These are phyloP conservation scores for Vireo altiloquus DNA, from an alignment of 2,113 vertebrate genomes.

Conservation along the genomic window DNA sequence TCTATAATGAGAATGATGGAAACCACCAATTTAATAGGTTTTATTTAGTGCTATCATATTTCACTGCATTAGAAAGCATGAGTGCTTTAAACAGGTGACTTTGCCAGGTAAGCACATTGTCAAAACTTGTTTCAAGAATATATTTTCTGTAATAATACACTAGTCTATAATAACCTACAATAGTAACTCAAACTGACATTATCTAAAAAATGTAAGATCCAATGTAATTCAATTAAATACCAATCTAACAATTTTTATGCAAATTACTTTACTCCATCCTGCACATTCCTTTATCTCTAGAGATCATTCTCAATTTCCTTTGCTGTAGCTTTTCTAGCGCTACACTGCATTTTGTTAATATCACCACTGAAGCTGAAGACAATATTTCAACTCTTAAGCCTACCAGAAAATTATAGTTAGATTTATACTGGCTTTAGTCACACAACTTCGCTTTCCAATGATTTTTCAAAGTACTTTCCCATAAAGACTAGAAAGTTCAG, in stretches of 20 bases:
- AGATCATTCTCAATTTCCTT: conserved; percentile 46
- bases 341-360: conserved; percentile 39
- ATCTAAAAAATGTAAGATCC: not conserved
- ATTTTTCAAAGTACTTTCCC: conserved; percentile 15
- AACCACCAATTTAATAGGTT: not conserved
- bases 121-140: not conserved
- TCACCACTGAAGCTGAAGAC: conserved; percentile 26
- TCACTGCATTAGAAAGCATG: not conserved
- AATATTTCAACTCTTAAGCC: conserved; percentile 46
- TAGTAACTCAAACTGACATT: conserved; percentile 4
- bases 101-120: not conserved
- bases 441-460: conserved; percentile 20
- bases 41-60: not conserved
- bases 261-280: conserved; percentile 21
- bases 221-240: conserved; percentile 51
- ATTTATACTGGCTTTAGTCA: conserved; percentile 37
- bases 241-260: conserved; percentile 27
- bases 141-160: conserved; percentile 19
- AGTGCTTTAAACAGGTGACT: conserved; percentile 1
- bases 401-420: conserved; percentile 54
- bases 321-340: not conserved
- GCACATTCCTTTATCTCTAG: conserved; percentile 22
- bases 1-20: not conserved
- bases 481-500: not conserved
- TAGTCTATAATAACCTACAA: not conserved